Evolutionary conservation across 2,888 invertebrate species (phyloP).

Genomic region (Scaptodrosophila latifasciaeformis): DNA sequence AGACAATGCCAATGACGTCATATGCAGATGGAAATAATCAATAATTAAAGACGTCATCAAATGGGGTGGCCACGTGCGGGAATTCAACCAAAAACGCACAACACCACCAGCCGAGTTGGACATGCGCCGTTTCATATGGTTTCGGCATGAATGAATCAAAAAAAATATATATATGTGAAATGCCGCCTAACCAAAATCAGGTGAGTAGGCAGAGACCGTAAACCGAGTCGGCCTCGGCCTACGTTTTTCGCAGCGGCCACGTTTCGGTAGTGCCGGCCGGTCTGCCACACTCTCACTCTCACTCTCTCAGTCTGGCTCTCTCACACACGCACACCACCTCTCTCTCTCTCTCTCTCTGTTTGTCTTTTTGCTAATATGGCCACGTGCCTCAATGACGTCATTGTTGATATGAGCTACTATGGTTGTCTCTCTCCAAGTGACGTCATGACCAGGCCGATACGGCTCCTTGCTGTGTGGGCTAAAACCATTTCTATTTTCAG

Average conservation of each 20-base stretch:
- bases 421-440: slow-evolving; percentile 37
- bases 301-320: slow-evolving; percentile 6
- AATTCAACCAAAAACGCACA: too few species aligned
- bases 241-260: slow-evolving; percentile 4
- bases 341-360: slow-evolving; percentile 6
- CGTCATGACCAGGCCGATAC: slow-evolving; percentile 28
- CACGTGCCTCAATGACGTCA: slow-evolving; percentile 63
- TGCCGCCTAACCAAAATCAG: slow-evolving; percentile 10
- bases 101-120: neutral
- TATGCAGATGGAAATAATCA: slow-evolving; percentile 29
- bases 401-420: slow-evolving; percentile 13
- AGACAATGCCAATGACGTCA: neutral
- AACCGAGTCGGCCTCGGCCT: slow-evolving; percentile 9
- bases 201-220: slow-evolving; percentile 24
- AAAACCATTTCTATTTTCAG: slow-evolving; percentile 12
- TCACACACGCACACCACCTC: slow-evolving; percentile 3
- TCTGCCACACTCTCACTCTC: slow-evolving; percentile 9
- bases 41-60: slow-evolving; percentile 67
- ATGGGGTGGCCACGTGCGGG: slow-evolving; percentile 33
- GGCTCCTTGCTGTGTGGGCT: slow-evolving; percentile 4
- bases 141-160: slow-evolving; percentile 38
- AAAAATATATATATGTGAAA: too few species aligned
- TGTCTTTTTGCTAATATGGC: slow-evolving; percentile 22
- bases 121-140: slow-evolving; percentile 1
- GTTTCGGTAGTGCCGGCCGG: slow-evolving; percentile 35